Evolutionary conservation across 2,797 vertebrate genomes (phyloP).

Genomic region (Coregonus suidteri): DNA sequence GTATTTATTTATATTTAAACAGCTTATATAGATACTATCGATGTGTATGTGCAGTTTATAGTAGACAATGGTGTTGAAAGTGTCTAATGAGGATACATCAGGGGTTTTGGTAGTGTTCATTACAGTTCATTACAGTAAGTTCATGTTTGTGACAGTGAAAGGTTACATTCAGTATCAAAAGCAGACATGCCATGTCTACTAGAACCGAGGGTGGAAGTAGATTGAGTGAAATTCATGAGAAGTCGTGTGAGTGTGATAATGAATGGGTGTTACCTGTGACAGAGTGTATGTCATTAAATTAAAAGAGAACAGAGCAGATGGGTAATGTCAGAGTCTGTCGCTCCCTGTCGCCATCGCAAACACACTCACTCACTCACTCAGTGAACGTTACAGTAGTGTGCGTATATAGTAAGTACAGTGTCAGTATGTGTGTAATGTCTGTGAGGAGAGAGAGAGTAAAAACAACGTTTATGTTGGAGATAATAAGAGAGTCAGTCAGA

Average conservation of each 20-base stretch:
- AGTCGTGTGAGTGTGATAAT: not conserved
- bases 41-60: too few species aligned
- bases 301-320: not conserved
- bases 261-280: not conserved
- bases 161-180: too few species aligned
- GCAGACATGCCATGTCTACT: not conserved
- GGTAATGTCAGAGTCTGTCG: too few species aligned
- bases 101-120: too few species aligned
- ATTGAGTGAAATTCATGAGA: not conserved
- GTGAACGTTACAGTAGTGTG: not conserved
- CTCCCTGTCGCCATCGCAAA: too few species aligned
- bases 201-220: not conserved
- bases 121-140: too few species aligned
- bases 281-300: not conserved
- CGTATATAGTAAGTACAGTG: not conserved
- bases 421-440: not conserved
- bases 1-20: not conserved
- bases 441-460: not conserved
- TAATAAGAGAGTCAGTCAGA: slow-evolving; percentile 26
- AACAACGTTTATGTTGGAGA: not conserved
- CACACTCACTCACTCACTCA: too few species aligned
- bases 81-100: not conserved
- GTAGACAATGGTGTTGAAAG: too few species aligned
- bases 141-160: not conserved
- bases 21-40: not conserved